phyloP scores from a whole-genome alignment of 2,888 invertebrate species.

The Amiota mariae region DNA sequence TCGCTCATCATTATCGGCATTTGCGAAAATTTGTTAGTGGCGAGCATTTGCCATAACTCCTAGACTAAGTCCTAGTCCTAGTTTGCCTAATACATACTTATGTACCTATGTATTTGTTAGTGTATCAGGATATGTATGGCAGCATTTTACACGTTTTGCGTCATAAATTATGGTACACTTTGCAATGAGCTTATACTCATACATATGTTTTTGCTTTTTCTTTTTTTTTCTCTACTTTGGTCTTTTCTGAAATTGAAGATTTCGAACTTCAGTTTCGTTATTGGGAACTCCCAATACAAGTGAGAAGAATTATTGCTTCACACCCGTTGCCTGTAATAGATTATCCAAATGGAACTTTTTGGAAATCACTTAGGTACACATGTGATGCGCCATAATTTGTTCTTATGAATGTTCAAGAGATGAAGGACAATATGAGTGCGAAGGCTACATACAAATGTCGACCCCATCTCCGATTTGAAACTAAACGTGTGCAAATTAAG shows the following conservation, averaged over 20 bases:
- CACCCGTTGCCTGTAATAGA: not conserved
- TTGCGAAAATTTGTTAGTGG: slow-evolving; percentile 59
- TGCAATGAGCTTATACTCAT: slow-evolving; percentile 10
- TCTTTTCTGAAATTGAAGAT: slow-evolving; percentile 1
- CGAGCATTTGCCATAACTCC: slow-evolving; percentile 46
- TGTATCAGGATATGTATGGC: slow-evolving; percentile 1
- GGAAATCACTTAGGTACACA: slow-evolving; percentile 67
- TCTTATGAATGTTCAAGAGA: not conserved
- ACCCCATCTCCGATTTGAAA: too few relatives aligned
- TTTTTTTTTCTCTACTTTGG: slow-evolving; percentile 27
- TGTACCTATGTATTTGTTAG: not conserved
- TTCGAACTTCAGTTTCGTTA: slow-evolving; percentile 7
- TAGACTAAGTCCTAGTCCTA: not conserved
- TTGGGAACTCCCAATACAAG: not conserved
- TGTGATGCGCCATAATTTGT: slow-evolving; percentile 46
- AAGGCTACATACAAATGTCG: too few relatives aligned
- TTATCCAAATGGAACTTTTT: slow-evolving; percentile 51
- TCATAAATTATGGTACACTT: slow-evolving; percentile 62
- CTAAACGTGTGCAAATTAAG: slow-evolving; percentile 8
- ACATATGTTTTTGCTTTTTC: not conserved
- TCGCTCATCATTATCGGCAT: slow-evolving; percentile 67
- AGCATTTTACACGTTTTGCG: slow-evolving; percentile 15
- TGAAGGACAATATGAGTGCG: not conserved
- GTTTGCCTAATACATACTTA: not conserved
- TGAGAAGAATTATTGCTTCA: not conserved